Base-by-base conservation (phyloP, 2,113 vertebrate species). In the Numenius arquata region DNA sequence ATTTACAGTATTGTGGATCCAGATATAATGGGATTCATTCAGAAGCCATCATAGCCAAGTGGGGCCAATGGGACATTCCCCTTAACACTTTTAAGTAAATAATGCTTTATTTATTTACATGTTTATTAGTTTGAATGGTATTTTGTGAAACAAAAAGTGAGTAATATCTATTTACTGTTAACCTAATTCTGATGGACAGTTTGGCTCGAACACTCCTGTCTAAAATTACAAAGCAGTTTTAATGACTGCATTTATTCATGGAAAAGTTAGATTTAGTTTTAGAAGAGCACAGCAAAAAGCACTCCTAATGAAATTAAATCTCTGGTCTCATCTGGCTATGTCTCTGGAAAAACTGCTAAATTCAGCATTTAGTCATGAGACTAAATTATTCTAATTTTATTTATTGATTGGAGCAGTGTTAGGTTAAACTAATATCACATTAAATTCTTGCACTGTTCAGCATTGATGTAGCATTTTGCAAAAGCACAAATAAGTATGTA, bases 321-420 rank as follows among this genome's bases (percentile, higher is more conserved):
- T 90, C 52, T 81, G 66, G 66, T 79, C 76, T 88, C 56, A 89
- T 92, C 76, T 94, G 73, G 52, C 70, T 89, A 5, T 26, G n/a
- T 82, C 45, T 79, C 65, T 82, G 32, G 61, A 48, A 89, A 93
- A 96, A 90, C 41, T 92, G 86, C 96, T 95, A 70, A 92, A 81
- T 94, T 92, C 90, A 96, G 94, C 90, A 85, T 94, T 89, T 95
- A 92, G 76, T 88, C 48, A 52, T 32, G n/a, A 92, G 47, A 90
- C 72, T 85, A 97, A 95, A 94, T 97, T 67, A 92, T 95, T 94
- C 88, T 84, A 86, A 96, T 93, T 95, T 86, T 95, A 95, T 96
- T 96, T 91, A 95, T 97, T 90, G 95, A 96, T 92, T 90, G 52
- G 75, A 84, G 85, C 47, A 78, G 79, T 52, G 67, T 58, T 93